Evolutionary conservation across 2,113 vertebrate species (phyloP).

Genomic region (Peromyscus californicus): DNA sequence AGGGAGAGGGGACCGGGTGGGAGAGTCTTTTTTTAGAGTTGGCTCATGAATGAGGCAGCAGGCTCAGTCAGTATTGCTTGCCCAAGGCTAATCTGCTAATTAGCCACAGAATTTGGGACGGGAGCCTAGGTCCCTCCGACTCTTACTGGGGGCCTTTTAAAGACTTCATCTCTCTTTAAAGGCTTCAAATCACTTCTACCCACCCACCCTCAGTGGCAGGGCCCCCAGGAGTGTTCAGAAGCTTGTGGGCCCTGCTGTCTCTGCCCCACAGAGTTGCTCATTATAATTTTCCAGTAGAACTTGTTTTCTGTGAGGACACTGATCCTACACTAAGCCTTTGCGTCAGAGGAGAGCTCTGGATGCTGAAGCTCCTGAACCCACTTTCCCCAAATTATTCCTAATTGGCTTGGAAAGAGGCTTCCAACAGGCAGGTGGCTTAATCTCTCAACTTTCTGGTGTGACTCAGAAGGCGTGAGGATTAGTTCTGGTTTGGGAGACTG

Average conservation of each 20-base stretch:
- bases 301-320: slow-evolving; percentile 46
- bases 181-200: slow-evolving; percentile 36
- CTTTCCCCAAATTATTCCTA: slow-evolving; percentile 66
- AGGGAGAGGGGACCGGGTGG: fast-evolving
- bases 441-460: slow-evolving; percentile 45
- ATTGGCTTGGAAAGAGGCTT: slow-evolving; percentile 76
- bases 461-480: slow-evolving; percentile 35
- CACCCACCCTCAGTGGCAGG: neutral
- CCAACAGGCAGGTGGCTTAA: slow-evolving; percentile 65
- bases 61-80: neutral
- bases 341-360: slow-evolving; percentile 21
- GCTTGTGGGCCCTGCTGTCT: neutral
- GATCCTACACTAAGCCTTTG: slow-evolving; percentile 47
- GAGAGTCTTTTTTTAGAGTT: neutral
- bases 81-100: slow-evolving; percentile 56
- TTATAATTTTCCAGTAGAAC: slow-evolving; percentile 36
- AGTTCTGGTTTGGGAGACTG: slow-evolving; percentile 39
- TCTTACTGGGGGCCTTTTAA: neutral
- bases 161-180: slow-evolving; percentile 32
- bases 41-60: neutral
- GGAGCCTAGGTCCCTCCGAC: slow-evolving; percentile 29
- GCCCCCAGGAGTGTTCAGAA: neutral
- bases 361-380: slow-evolving; percentile 4
- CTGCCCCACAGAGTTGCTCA: neutral
- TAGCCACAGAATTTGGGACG: neutral